Conservation (phyloP, 2,113 vertebrate genomes). For the Esox niger region DNA sequence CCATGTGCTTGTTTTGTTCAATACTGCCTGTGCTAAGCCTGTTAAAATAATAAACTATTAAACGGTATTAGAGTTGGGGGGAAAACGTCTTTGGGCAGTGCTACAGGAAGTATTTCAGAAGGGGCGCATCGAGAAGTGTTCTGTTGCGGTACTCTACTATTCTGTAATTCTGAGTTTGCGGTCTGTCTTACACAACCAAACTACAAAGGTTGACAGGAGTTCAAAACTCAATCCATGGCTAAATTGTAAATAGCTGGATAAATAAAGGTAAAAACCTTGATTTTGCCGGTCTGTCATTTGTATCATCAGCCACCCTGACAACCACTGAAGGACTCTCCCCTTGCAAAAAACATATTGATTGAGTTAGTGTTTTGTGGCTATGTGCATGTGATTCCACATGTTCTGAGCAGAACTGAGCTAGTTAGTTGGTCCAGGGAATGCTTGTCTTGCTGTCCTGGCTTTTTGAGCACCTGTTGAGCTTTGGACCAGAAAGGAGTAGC, state of each 20-base stretch:
- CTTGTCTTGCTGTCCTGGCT: constrained; percentile 39
- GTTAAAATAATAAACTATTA: constrained; percentile 67
- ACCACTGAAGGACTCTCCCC: background rate
- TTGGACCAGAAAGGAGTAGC: constrained; percentile 23
- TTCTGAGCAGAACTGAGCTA: constrained; percentile 29
- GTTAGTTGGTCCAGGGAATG: constrained; percentile 41
- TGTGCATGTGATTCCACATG: constrained; percentile 37
- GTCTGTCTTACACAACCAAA: background rate
- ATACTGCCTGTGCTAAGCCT: constrained; percentile 54
- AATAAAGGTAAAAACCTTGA: too few species aligned
- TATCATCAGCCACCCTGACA: background rate
- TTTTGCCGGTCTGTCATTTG: background rate
- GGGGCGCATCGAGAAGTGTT: constrained; percentile 31
- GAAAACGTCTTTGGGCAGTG: constrained; percentile 18
- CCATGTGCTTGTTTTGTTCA: constrained; percentile 69
- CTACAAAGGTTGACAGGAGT: background rate
- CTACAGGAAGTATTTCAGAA: constrained; percentile 58
- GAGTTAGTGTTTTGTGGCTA: constrained; percentile 44
- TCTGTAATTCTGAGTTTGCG: background rate
- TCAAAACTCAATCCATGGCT: background rate
- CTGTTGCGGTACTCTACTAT: background rate
- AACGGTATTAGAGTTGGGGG: constrained; percentile 47
- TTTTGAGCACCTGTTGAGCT: constrained; percentile 67
- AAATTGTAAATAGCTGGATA: too few species aligned
- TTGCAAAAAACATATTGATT: background rate